Conservation (phyloP, 2,888 invertebrate genomes). For the Lysandra coridon region DNA sequence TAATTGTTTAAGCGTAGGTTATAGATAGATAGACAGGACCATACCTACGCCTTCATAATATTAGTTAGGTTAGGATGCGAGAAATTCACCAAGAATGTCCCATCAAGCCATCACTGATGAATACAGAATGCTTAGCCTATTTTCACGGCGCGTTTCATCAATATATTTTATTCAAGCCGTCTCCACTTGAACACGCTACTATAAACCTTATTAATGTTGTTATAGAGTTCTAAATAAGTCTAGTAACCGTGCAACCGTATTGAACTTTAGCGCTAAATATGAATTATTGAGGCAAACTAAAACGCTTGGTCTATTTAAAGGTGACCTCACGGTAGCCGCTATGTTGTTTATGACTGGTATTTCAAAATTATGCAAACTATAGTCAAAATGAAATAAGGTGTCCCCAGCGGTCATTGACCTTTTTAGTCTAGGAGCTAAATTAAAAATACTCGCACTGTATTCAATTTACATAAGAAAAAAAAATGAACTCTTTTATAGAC, state of each 20-base stretch:
- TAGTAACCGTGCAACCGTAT: background rate
- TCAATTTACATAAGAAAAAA: too few relatives aligned
- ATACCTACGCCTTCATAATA: too few relatives aligned
- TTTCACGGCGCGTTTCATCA: conserved; percentile 54
- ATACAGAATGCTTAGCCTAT: conserved; percentile 52
- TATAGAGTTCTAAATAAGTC: background rate
- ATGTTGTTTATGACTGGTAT: background rate
- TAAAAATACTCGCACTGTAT: too few relatives aligned
- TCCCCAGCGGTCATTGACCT: too few relatives aligned
- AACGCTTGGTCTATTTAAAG: conserved; percentile 3
- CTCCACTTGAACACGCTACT: background rate
- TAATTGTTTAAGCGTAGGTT: too few relatives aligned
- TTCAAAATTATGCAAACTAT: too few relatives aligned
- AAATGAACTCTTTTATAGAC: too few relatives aligned
- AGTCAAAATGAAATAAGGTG: too few relatives aligned
- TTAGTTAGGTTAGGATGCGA: background rate
- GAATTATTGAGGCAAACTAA: conserved; percentile 17
- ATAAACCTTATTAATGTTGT: background rate
- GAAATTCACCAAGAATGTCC: background rate
- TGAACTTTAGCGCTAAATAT: conserved; percentile 25
- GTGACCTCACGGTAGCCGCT: background rate
- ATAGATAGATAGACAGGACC: too few relatives aligned
- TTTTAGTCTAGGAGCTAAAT: too few relatives aligned
- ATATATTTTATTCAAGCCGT: conserved; percentile 57
- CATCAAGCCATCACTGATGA: conserved; percentile 45